phyloP scores from a whole-genome alignment of 2,888 invertebrate genomes.

The Melieria picta region DNA sequence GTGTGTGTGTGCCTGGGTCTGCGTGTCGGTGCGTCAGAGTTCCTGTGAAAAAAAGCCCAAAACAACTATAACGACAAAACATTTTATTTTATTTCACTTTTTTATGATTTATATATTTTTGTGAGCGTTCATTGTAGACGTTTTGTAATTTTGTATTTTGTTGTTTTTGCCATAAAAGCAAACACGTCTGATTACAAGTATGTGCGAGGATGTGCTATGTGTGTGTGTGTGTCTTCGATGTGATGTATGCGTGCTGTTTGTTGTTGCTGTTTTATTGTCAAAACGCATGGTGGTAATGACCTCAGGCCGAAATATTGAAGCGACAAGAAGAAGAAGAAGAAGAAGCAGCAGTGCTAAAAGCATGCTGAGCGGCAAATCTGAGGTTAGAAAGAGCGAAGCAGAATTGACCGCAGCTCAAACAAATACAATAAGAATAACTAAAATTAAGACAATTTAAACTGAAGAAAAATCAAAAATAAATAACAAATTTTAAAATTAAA shows the following conservation, averaged over 20 bases:
- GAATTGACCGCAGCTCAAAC: not conserved
- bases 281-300: not conserved
- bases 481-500: not conserved
- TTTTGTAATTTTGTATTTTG: too few relatives aligned
- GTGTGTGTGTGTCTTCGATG: not conserved
- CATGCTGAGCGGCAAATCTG: not conserved
- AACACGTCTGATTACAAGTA: too few relatives aligned
- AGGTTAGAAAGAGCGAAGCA: not conserved
- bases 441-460: not conserved
- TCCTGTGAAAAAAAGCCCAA: too few relatives aligned
- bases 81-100: not conserved
- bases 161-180: too few relatives aligned
- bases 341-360: conserved; percentile 10
- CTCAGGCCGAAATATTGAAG: not conserved
- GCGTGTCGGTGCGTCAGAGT: too few relatives aligned
- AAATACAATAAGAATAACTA: not conserved
- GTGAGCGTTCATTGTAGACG: not conserved
- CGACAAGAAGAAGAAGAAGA: conserved; percentile 15
- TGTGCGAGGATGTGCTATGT: not conserved
- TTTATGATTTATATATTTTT: conserved; percentile 1
- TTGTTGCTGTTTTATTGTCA: too few relatives aligned
- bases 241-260: too few relatives aligned
- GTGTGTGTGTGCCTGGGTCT: too few relatives aligned
- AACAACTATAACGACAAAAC: not conserved
- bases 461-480: not conserved